Evolutionary conservation across 2,888 invertebrate species (phyloP).

Genomic region (Ichneumon xanthorius): DNA sequence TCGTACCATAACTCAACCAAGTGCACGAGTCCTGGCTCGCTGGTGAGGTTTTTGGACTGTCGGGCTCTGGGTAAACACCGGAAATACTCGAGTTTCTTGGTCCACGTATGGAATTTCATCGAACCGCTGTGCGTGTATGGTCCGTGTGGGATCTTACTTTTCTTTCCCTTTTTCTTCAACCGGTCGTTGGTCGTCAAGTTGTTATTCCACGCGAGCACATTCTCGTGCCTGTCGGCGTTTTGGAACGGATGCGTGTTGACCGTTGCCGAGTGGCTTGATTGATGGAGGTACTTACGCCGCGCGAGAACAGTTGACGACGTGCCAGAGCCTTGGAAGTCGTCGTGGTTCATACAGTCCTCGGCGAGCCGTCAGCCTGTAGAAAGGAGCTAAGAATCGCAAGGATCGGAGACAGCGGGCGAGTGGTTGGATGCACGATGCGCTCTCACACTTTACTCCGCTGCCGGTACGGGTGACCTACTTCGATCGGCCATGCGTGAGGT

Average conservation of each 20-base stretch:
- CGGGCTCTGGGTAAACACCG: constrained; percentile 6
- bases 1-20: constrained; percentile 36
- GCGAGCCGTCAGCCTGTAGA: not conserved
- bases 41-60: constrained; percentile 4
- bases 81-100: not conserved
- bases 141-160: not conserved
- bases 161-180: not conserved
- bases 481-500: constrained; percentile 73
- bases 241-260: not conserved
- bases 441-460: constrained; percentile 33
- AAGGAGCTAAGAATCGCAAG: constrained; percentile 36
- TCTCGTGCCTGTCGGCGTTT: not conserved
- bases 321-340: not conserved
- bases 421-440: constrained; percentile 33
- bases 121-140: not conserved
- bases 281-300: not conserved
- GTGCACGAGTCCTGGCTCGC: constrained; percentile 21
- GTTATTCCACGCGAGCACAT: not conserved
- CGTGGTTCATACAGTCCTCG: not conserved
- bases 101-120: not conserved
- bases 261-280: not conserved
- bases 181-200: not conserved
- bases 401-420: constrained; percentile 27
- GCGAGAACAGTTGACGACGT: not conserved
- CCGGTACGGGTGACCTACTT: constrained; percentile 75